A percentile compares a stretch with the other conserved stretches of the same genome.
Conservation (phyloP, 2,113 vertebrate genomes). For the Potamarius usumacintae region DNA sequence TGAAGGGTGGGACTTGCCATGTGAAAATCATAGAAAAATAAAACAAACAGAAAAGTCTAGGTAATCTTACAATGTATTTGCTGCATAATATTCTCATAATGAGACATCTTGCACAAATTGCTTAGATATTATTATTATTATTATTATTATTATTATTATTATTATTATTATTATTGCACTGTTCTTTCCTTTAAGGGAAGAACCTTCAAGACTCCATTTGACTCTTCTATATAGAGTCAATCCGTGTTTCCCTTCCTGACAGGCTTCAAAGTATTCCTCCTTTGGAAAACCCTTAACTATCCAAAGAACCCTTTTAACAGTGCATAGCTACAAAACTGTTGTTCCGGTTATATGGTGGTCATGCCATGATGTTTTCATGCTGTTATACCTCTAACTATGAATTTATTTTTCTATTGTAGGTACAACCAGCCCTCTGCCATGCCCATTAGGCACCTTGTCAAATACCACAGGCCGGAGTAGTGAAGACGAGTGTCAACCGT, state of each 20-base stretch:
- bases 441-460: slow-evolving; percentile 81
- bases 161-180: neutral
- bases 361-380: neutral
- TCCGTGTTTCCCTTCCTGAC: neutral
- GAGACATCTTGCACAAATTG: neutral
- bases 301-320: neutral
- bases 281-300: neutral
- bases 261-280: neutral
- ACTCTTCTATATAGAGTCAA: neutral
- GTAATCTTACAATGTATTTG: neutral
- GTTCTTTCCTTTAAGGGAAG: neutral
- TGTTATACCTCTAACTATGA: neutral
- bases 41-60: neutral
- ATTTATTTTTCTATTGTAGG: slow-evolving; percentile 67
- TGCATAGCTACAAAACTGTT: neutral
- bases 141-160: no score
- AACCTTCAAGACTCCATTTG: neutral
- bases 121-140: neutral
- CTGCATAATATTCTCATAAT: neutral
- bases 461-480: slow-evolving; percentile 69
- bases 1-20: neutral
- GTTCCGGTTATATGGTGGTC: neutral
- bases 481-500: slow-evolving; percentile 71
- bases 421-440: slow-evolving; percentile 67
- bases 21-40: neutral